Percentiles rank a stretch among this genome's conserved stretches.
phyloP scores from a whole-genome alignment of 1,140 invertebrate species.

The Brachionus koreanus region DNA sequence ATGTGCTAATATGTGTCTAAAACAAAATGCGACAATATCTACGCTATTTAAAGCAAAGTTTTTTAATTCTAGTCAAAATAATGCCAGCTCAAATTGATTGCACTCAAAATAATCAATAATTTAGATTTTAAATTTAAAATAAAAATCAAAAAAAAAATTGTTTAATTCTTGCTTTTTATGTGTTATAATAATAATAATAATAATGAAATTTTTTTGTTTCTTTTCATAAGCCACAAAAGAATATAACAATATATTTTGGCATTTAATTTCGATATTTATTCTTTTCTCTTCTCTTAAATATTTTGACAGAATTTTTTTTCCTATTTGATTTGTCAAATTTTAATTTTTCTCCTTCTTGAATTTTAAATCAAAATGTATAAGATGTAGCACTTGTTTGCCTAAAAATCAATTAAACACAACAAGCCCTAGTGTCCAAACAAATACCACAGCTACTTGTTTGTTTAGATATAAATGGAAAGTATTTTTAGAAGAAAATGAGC shows the following conservation, averaged over 20 bases:
- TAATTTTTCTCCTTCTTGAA: not conserved
- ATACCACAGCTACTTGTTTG: not conserved
- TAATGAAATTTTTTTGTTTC: not conserved
- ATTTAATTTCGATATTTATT: not conserved
- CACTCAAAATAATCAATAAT: constrained; percentile 9
- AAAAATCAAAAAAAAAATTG: not conserved
- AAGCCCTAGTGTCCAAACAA: not conserved
- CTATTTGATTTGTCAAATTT: not conserved
- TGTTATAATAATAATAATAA: not conserved
- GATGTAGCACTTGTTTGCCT: not conserved
- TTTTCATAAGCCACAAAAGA: not conserved
- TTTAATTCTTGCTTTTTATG: not conserved
- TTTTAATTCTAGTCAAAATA: not conserved
- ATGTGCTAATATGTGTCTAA: not conserved
- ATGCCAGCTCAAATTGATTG: not conserved
- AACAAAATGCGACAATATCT: not conserved
- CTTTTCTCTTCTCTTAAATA: not conserved
- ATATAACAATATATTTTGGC: not conserved
- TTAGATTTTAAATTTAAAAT: not conserved
- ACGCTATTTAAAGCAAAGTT: not conserved
- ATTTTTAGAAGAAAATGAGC: not conserved
- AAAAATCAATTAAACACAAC: not conserved
- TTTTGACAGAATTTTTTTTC: not conserved
- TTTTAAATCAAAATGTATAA: not conserved
- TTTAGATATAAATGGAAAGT: not conserved